Evolutionary conservation across 1,140 invertebrate genomes (phyloP).

Genomic region (Physella acuta): DNA sequence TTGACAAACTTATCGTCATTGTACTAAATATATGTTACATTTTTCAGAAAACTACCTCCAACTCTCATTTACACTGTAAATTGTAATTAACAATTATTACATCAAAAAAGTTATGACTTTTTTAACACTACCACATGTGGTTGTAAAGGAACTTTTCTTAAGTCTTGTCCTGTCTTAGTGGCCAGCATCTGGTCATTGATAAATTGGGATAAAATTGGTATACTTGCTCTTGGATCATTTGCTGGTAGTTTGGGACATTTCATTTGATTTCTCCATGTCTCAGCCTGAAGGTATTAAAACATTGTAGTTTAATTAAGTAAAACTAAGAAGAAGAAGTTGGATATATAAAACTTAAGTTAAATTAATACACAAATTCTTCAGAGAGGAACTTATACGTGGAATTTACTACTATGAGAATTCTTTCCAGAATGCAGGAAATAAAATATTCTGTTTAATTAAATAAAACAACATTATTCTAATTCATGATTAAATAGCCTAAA

Average conservation of each 20-base stretch:
- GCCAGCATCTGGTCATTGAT: slow-evolving; percentile 31
- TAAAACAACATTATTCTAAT: not conserved
- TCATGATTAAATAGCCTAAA: too few relatives aligned
- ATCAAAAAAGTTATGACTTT: too few relatives aligned
- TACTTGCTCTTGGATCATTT: slow-evolving; percentile 39
- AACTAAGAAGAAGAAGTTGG: not conserved
- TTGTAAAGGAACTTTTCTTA: slow-evolving; percentile 26
- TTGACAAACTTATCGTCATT: too few relatives aligned
- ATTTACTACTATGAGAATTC: not conserved
- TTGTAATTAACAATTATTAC: too few relatives aligned
- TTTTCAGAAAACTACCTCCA: too few relatives aligned
- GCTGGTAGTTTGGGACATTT: slow-evolving; percentile 44
- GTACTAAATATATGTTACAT: too few relatives aligned
- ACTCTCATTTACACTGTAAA: too few relatives aligned
- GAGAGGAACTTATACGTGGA: not conserved
- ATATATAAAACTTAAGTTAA: slow-evolving; percentile 13
- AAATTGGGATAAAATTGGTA: slow-evolving; percentile 25
- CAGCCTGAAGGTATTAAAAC: slow-evolving; percentile 33
- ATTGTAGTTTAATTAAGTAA: not conserved
- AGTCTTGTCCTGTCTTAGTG: slow-evolving; percentile 33
- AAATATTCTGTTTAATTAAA: not conserved
- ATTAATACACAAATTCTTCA: not conserved
- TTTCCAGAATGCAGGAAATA: not conserved
- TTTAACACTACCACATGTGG: too few relatives aligned
- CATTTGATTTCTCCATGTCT: slow-evolving; percentile 37